Percentiles rank a stretch among this genome's conserved stretches.
phyloP scores from a whole-genome alignment of 2,888 invertebrate genomes.

The Tetranychus piercei region DNA sequence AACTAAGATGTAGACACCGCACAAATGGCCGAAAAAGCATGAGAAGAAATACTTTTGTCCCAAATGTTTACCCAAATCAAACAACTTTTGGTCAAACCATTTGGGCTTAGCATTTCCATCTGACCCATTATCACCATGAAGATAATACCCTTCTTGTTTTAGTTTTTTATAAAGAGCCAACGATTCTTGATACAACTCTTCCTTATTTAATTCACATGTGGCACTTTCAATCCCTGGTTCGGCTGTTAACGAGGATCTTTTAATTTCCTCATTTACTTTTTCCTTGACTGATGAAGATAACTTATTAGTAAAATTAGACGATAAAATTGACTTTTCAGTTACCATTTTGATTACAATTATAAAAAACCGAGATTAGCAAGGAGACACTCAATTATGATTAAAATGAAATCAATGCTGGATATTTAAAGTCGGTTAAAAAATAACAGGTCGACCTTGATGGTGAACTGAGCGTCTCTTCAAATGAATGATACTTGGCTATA shows the following conservation, averaged over 20 bases:
- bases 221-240: background rate
- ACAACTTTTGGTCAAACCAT: constrained; percentile 16
- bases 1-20: constrained; percentile 25
- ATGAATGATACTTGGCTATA: background rate
- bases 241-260: no score
- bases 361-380: background rate
- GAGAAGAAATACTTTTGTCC: constrained; percentile 22
- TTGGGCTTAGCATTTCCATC: constrained; percentile 5
- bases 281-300: no score
- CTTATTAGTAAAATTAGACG: no score
- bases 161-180: background rate
- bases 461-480: background rate
- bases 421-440: background rate
- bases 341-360: no score
- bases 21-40: constrained; percentile 24
- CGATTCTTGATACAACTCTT: background rate
- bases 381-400: background rate
- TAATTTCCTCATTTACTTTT: no score
- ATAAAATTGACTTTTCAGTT: no score
- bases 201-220: background rate
- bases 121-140: constrained; percentile 3
- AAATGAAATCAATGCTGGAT: background rate
- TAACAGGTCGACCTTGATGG: background rate
- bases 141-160: background rate
- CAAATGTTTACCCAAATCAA: constrained; percentile 3